Base-by-base conservation (phyloP, 2,888 invertebrate genomes). In the Conops quadrifasciatus region DNA sequence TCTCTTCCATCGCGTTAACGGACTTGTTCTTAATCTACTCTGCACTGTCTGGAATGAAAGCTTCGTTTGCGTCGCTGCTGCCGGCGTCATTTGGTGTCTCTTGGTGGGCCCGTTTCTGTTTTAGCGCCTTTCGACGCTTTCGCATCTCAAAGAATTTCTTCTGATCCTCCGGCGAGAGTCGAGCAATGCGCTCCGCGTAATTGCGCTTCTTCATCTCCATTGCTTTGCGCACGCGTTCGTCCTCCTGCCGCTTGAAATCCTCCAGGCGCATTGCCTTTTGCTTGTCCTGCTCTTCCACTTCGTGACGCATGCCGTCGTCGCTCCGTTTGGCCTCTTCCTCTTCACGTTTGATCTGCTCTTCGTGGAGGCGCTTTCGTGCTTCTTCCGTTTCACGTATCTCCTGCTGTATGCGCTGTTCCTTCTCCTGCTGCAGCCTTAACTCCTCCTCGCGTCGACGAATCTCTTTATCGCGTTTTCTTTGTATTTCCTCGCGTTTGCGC, bases 81-180 rank as follows among this genome's bases (percentile, higher is more conserved):
- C n/a, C n/a, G n/a, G n/a, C n/a, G n/a, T 53, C 75, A 72, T 72
- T 43, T 49, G 2, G 49, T 26, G 58, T 24, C 15, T 75, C 71
- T 58, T 53, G 65, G 26, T 53, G 65, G 26, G 56, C 36, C 9
- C 70, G 60, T 72, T 78, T 78, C 71, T 82, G 76, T 45, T 80
- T 79, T 63, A 79, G 71, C 73, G 77, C 77, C 74, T 82, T 83
- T 71, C 83, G 80, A 59, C 78, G 75, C 73, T 80, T 80, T 71
- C 84, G 80, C 75, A 79, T 77, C 70, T 84, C 81, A 28, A 81
- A 78, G 77, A 85, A 85, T 71, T 76, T 75, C 66, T 74, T 72
- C 49, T 81, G 84, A 70, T 82, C 80, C 75, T 84, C 85, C 45
- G 83, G 83, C 53, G 80, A 78, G 9, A 86, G 77, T 0, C 77